Base-by-base conservation (phyloP, 1,140 invertebrate genomes). In the Nephila pilipes region DNA sequence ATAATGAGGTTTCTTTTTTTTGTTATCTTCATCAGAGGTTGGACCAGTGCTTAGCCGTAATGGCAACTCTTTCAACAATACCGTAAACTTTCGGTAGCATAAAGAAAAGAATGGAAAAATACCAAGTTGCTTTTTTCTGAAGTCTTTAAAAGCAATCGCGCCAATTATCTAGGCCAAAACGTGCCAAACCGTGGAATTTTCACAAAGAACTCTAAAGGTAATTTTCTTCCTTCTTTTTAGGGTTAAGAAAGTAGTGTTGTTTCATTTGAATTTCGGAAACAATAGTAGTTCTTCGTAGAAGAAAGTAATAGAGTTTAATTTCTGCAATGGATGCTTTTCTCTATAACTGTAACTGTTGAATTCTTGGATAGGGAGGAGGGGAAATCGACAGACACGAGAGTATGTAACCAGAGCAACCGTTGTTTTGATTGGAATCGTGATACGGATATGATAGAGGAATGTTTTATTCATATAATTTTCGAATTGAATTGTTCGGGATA, bases 111-210 rank as follows among this genome's bases (percentile, higher is more conserved):
- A 65, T 22, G 60, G 60, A 65, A 65, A 22, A 65, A 65, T 22
- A 65, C 25, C 20, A 5, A 29, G 20, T 38, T 38, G 14, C 29
- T 38, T 38, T 46, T 32, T 32, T 32, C 14, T 16, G 5, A 80
- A 80, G 32, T 80, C 75, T 80, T 80, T 80, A 80, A 80, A 80
- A 80, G 75, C 75, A 80, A 80, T 80, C 75, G 38, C 22, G 29
- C 16, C 75, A 80, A 80, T 80, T 80, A 80, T 80, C 75, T 80
- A 46, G 75, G 75, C 32, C 75, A 80, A 46, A 80, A 80, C 75
- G 75, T 80, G 75, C 75, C 63, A 14, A n/a, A 10, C 14, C 10
- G 75, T 4, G 18, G 36, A 80, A 80, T 32, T 20, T 36, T 29
- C 18, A 80, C 75, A 80, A 80, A 80, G 38, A 46, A 29, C 25